Base-by-base conservation (phyloP, 1,140 invertebrate species). In the Drosophila littoralis region DNA sequence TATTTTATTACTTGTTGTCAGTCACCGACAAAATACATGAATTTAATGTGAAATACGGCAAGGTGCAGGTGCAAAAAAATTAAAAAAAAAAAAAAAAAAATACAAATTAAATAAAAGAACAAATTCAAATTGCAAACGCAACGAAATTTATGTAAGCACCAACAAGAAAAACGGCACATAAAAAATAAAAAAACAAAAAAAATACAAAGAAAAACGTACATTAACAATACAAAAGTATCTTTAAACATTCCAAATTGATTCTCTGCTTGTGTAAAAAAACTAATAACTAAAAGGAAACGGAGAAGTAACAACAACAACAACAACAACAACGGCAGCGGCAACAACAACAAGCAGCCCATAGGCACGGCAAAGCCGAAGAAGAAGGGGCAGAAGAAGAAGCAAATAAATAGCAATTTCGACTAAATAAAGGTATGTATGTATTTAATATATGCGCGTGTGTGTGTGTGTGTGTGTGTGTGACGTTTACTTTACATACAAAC, bases 361-460 rank as follows among this genome's bases (percentile, higher is more conserved):
- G 80, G 57, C 66, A 81, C 68, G 65, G 45, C 64, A 76, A 57
- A 63, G 52, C 52, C 50, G 61, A 71, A 52, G 64, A 66, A 71
- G 22, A 22, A n/a, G n/a, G n/a, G n/a, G n/a, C n/a, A n/a, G n/a
- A n/a, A 22, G 57, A 85, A 71, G 66, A 86, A 82, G 72, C 78
- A 81, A 86, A 81, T 81, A 79, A 77, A 86, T 68, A 88, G 82
- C 79, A 88, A 88, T 88, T 86, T 88, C 77, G 66, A 86, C 83
- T 88, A 88, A 86, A 86, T 88, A 88, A 88, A 88, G 83, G 83
- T 86, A 86, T 88, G 83, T 83, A 45, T 67, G 43, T 71, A 66
- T 58, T 52, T 52, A 13, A 52, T 32, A 52, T 52, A 48, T 48
- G 45, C 45, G 45, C 45, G 40, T 36, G 33, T 69, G 73, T 61